Conservation (phyloP, 2,797 vertebrate genomes). For the Sebastes iracundus region DNA sequence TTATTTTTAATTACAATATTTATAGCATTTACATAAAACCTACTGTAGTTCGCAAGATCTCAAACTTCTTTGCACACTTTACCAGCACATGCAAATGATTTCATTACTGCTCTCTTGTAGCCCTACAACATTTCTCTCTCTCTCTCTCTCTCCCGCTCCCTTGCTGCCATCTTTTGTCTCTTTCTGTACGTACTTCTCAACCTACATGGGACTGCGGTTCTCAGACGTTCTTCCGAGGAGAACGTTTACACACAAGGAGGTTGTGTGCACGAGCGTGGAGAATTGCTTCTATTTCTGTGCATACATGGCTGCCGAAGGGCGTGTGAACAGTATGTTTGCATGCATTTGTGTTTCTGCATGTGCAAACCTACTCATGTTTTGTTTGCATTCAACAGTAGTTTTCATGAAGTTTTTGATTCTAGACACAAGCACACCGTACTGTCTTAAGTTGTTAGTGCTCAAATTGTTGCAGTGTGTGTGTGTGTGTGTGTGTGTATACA, state of each 20-base stretch:
- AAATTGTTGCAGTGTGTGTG: slow-evolving; percentile 73
- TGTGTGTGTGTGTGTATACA: slow-evolving; percentile 28
- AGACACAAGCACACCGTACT: not conserved
- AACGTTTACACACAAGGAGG: not conserved
- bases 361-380: not conserved
- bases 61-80: not conserved
- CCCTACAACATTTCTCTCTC: not conserved
- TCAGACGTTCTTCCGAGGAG: not conserved
- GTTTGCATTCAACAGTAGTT: not conserved
- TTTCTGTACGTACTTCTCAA: not conserved
- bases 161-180: slow-evolving; percentile 82
- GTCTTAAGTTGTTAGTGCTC: slow-evolving; percentile 82
- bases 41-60: not conserved
- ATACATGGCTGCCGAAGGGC: not conserved
- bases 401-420: not conserved
- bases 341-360: not conserved
- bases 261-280: not conserved
- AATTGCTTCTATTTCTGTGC: not conserved
- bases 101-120: not conserved
- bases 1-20: not conserved
- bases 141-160: slow-evolving; percentile 44
- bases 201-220: not conserved
- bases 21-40: not conserved
- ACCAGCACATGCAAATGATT: not conserved
- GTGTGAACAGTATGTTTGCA: not conserved